Evolutionary conservation across 2,888 invertebrate genomes (phyloP), one percentile per base, ranked within the genome.

Genomic region (Patella pellucida): DNA sequence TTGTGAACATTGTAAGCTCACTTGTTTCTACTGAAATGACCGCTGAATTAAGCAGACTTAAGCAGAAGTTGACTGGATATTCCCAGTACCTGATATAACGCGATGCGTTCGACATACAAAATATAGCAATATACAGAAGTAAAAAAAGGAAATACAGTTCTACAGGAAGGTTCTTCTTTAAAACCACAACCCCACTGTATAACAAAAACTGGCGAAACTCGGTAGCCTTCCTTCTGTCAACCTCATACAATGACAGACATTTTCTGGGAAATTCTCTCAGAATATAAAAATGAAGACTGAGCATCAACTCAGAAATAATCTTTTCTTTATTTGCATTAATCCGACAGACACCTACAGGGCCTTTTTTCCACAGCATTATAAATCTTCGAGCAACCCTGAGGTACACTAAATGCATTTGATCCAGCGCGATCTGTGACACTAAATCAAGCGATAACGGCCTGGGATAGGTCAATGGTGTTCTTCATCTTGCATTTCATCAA

Each of bases 331-430:
- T 56, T 31, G 50, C 14, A 9, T 56, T 69, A 56, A 74, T 52
- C 3, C 74, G 9, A 56, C 69, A 69, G 3, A 54, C 31, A 14
- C 52, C 62, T 14, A 68, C 2, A 50, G 77, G 78, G 16, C 82
- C 83, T 69, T 76, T n/a, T n/a, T n/a, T 76, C 78, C 79, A 81
- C 50, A 77, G 41, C 23, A 73, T 23, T 9, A 84, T 31, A 4
- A 81, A 19, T 56, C 76, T 75, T 70, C 68, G 80, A 52, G 78
- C 69, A 3, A 86, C 82, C 31, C 86, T 87, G 11, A 85, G 71
- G 71, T 84, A 85, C 2, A 85, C 79, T 15, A 86, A 77, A 70
- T 88, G 87, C 86, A 88, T 87, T 52, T 83, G 83, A 69, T 87
- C 87, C 19, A 85, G 74, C 7, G 80, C 80, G 78, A 87, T 79